Conservation (phyloP, 2,888 invertebrate species). For the Empis stercorea region DNA sequence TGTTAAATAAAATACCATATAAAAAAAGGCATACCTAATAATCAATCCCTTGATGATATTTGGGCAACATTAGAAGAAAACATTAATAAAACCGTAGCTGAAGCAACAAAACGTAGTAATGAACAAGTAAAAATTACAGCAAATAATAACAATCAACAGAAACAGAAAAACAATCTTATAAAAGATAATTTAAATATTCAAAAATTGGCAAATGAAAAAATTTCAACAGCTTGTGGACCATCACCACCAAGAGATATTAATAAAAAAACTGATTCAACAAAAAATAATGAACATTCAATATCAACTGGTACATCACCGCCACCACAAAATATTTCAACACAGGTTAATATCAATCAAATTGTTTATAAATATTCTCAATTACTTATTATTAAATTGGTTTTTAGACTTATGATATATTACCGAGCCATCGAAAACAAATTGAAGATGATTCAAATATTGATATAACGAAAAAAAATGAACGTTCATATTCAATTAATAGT, state of each 20-base stretch:
- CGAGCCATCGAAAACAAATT: slow-evolving; percentile 10
- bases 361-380: background rate
- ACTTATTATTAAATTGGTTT: slow-evolving; percentile 15
- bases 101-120: slow-evolving; percentile 5
- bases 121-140: slow-evolving; percentile 20
- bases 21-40: slow-evolving; percentile 1
- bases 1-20: too few relatives aligned
- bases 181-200: background rate
- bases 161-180: background rate
- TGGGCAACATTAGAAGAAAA: slow-evolving; percentile 35
- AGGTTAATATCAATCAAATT: slow-evolving; percentile 50
- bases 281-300: slow-evolving; percentile 17
- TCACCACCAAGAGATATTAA: slow-evolving; percentile 44
- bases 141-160: slow-evolving; percentile 6
- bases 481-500: slow-evolving; percentile 25
- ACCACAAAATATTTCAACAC: slow-evolving; percentile 76
- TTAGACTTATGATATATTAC: slow-evolving; percentile 43
- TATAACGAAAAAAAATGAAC: slow-evolving; percentile 21
- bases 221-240: slow-evolving; percentile 50
- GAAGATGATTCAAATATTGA: slow-evolving; percentile 13
- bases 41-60: slow-evolving; percentile 28
- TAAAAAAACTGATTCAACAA: slow-evolving; percentile 7
- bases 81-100: slow-evolving; percentile 27
- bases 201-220: slow-evolving; percentile 18
- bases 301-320: slow-evolving; percentile 76